Evolutionary conservation across 2,113 vertebrate species (phyloP).

Genomic region (Channa maculata): DNA sequence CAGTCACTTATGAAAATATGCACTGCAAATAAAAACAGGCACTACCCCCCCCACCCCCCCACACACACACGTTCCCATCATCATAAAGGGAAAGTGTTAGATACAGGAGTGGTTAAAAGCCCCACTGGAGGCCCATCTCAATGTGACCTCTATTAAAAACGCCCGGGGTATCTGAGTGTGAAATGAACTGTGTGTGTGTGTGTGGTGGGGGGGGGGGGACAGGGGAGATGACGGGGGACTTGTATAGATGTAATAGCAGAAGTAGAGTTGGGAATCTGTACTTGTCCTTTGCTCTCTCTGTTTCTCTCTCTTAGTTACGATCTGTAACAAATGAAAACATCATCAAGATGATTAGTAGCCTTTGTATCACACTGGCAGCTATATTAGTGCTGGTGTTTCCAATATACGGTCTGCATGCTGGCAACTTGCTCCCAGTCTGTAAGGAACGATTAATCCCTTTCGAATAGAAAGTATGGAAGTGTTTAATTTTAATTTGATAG

Average conservation of each 20-base stretch:
- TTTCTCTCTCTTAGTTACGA: background rate
- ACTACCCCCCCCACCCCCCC: no score
- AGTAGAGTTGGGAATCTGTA: background rate
- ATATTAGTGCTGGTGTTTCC: background rate
- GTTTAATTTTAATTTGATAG: no score
- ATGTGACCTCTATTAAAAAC: conserved; percentile 82
- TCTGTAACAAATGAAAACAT: conserved; percentile 16
- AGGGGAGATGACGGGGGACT: background rate
- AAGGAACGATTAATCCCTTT: background rate
- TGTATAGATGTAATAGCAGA: conserved; percentile 1
- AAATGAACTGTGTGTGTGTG: conserved; percentile 68
- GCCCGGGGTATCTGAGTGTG: conserved; percentile 67
- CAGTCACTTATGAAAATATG: background rate
- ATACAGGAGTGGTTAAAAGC: conserved; percentile 50
- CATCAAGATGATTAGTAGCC: conserved; percentile 16
- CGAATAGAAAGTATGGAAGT: background rate
- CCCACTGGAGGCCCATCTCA: conserved; percentile 63
- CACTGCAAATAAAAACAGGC: background rate
- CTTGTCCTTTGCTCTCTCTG: background rate
- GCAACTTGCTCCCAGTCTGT: background rate
- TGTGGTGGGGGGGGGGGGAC: conserved; percentile 12
- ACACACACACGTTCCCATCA: conserved; percentile 32
- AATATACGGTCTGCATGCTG: background rate
- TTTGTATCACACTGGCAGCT: conserved; percentile 1
- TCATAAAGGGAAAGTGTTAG: conserved; percentile 48